phyloP scores from a whole-genome alignment of 2,888 invertebrate genomes.

The Thumatha senex region DNA sequence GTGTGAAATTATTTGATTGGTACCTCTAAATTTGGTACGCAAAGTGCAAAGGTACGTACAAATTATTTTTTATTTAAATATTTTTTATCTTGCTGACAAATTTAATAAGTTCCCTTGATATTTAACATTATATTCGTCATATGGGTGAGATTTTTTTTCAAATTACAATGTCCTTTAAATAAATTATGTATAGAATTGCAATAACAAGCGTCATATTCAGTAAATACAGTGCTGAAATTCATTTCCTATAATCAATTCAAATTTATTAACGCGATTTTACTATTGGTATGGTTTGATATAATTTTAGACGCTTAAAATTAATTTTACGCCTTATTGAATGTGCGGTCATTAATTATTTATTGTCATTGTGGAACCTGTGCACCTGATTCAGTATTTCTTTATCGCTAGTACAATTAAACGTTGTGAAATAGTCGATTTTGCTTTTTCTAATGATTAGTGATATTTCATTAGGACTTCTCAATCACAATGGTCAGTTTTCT shows the following conservation, averaged over 20 bases:
- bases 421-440: neutral
- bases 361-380: constrained; percentile 2
- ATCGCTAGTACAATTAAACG: neutral
- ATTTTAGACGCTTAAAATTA: constrained; percentile 22
- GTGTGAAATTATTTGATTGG: constrained; percentile 11
- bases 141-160: neutral
- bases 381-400: constrained; percentile 24
- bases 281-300: constrained; percentile 16
- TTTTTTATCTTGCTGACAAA: neutral
- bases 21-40: neutral
- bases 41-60: constrained; percentile 25
- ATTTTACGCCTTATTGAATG: constrained; percentile 33
- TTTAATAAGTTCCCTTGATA: neutral
- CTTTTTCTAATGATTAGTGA: constrained; percentile 13
- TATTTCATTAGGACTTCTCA: constrained; percentile 20
- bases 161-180: neutral
- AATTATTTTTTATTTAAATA: constrained; percentile 8
- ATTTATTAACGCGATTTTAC: constrained; percentile 20
- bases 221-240: neutral
- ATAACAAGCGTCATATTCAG: neutral
- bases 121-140: neutral
- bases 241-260: constrained; percentile 16
- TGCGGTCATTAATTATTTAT: too few relatives aligned
- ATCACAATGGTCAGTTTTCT: constrained; percentile 14
- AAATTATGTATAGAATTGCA: neutral